These are phyloP conservation scores for Bovichtus variegatus DNA, from an alignment of 2,797 vertebrate genomes.

Conservation along the genomic window DNA sequence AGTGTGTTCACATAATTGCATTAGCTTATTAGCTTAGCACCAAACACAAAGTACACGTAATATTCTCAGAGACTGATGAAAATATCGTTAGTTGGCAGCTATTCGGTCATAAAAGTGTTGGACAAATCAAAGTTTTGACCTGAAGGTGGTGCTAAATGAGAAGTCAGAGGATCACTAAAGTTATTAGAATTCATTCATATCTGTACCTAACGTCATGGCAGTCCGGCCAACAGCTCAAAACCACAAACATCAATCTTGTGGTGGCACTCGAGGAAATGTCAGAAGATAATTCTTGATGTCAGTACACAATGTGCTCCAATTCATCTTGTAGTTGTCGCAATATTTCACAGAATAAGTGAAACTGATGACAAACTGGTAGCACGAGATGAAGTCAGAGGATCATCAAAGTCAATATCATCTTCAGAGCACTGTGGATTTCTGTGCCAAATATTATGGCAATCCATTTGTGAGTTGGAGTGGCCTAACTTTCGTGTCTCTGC, in stretches of 20 bases:
- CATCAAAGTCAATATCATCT: neutral
- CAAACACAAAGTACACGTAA: neutral
- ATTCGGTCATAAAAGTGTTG: no score
- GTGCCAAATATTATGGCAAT: neutral
- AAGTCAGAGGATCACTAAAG: no score
- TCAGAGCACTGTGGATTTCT: neutral
- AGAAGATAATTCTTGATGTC: neutral
- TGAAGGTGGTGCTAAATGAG: no score
- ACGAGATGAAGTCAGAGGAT: neutral
- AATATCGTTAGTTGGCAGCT: neutral
- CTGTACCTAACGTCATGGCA: no score
- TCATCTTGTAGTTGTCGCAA: neutral
- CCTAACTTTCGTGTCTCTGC: neutral
- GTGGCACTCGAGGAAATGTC: neutral
- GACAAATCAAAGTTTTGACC: neutral
- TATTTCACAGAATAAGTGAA: neutral
- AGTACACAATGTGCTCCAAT: neutral
- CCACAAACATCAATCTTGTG: neutral
- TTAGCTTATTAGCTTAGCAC: neutral
- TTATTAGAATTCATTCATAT: no score
- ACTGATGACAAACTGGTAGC: neutral
- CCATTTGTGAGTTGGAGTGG: no score
- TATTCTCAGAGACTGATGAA: neutral
- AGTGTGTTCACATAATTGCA: neutral
- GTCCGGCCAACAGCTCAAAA: slow-evolving; percentile 2